A percentile compares a stretch with the other conserved stretches of the same genome.
Evolutionary conservation across 2,888 invertebrate species (phyloP).

Genomic region (Habroteleia sp.): DNA sequence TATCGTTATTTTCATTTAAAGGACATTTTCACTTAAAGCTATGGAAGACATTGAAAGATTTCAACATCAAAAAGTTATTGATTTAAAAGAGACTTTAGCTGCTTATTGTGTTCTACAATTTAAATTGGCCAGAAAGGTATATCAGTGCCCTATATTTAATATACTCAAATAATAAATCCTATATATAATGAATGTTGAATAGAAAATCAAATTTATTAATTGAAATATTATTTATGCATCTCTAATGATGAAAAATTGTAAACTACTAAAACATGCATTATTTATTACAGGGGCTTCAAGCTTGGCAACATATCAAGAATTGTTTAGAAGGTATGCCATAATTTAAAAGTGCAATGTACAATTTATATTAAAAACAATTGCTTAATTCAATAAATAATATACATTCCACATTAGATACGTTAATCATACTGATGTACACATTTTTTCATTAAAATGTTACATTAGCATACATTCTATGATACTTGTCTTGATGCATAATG

Average conservation of each 20-base stretch:
- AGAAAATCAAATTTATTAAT: too few species aligned
- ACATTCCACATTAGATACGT: conserved; percentile 73
- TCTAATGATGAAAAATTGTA: too few species aligned
- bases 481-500: conserved; percentile 29
- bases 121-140: conserved; percentile 89
- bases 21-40: conserved; percentile 87
- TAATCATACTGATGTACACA: conserved; percentile 64
- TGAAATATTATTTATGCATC: too few species aligned
- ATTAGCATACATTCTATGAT: conserved; percentile 63
- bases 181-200: too few species aligned
- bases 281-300: conserved; percentile 86
- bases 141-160: too few species aligned
- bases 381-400: conserved; percentile 69
- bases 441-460: conserved; percentile 70
- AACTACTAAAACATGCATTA: conserved; percentile 33
- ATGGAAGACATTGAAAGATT: conserved; percentile 87
- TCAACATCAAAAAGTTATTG: conserved; percentile 87
- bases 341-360: conserved; percentile 70
- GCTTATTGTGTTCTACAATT: conserved; percentile 87
- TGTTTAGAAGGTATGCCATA: conserved; percentile 88
- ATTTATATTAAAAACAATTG: conserved; percentile 78
- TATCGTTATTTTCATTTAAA: conserved; percentile 76
- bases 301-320: conserved; percentile 89
- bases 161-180: too few species aligned
- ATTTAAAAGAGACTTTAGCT: conserved; percentile 87